Evolutionary conservation across 2,888 invertebrate genomes (phyloP), one percentile per base, ranked within the genome.

Genomic region (Drosophila macrospina): DNA sequence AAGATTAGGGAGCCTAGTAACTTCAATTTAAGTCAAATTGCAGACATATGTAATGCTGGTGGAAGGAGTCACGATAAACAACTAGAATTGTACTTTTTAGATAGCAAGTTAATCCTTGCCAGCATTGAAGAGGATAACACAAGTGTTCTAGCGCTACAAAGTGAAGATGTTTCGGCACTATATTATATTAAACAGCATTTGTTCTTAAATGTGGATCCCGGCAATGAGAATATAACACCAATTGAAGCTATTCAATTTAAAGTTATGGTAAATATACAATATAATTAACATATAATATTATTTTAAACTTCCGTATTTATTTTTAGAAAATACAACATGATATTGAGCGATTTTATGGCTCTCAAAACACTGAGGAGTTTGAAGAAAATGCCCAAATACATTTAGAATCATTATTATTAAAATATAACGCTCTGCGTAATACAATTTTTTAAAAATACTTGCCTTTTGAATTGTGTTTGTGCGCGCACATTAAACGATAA

Each of bases 251-350:
- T 56, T 32, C 30, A 48, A 8, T 42, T 67, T n/a, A 54, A 50
- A 41, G 51, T 84, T 15, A 39, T 81, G 80, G 89, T 89, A 71
- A 59, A 11, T 32, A 45, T 44, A n/a, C n/a, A 13, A 36, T 54
- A 16, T 7, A 41, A 0, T 16, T 5, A 7, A 20, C 13, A 11
- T 37, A 24, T 16, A 20, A 39, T n/a, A 47, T 28, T 13, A 0
- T 47, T 36, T 2, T 2, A 52, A 48, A 13, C 37, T 26, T 24
- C 42, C 20, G 11, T 51, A 1, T 41, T 32, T 39, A 42, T 69
- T 65, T 59, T 6, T 37, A 91, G 91, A 88, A 88, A 74, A 64
- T 81, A 5, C 90, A 90, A 59, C 80, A 78, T 32, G 83, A 90
- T 37, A 56, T 88, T 47, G 89, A 90, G 24, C 74, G 69, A 10